Evolutionary conservation across 2,113 vertebrate genomes (phyloP).

Genomic region (Platichthys stellatus): DNA sequence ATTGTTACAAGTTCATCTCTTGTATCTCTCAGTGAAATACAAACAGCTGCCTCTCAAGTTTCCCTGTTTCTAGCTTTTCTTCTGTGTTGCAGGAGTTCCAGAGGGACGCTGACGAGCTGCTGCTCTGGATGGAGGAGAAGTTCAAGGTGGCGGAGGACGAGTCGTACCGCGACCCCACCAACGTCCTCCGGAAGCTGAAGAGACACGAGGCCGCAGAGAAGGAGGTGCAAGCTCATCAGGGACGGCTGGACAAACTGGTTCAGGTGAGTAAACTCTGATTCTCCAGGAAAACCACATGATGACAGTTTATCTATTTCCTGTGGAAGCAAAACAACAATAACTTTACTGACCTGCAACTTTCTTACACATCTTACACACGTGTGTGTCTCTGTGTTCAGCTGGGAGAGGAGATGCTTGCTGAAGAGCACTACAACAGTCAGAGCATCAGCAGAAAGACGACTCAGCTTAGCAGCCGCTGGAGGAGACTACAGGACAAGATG

Average conservation of each 20-base stretch:
- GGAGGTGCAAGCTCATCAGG: conserved; percentile 85
- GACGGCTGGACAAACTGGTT: conserved; percentile 81
- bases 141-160: conserved; percentile 84
- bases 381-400: conserved; percentile 64
- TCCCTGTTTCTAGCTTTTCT: too few species aligned
- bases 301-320: not conserved
- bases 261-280: conserved; percentile 72
- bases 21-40: too few species aligned
- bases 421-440: conserved; percentile 74
- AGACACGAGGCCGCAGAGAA: conserved; percentile 84
- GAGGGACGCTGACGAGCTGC: conserved; percentile 84
- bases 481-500: conserved; percentile 84
- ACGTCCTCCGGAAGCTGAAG: conserved; percentile 86
- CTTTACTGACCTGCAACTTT: not conserved
- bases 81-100: conserved; percentile 84
- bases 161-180: conserved; percentile 84
- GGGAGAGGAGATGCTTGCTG: conserved; percentile 81
- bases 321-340: not conserved
- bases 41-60: too few species aligned
- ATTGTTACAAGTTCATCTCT: too few species aligned
- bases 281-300: not conserved
- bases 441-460: conserved; percentile 76
- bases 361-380: too few species aligned
- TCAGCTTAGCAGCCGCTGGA: conserved; percentile 84
- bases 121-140: conserved; percentile 92